phyloP scores from a whole-genome alignment of 1,140 invertebrate genomes.

The Dolichoris vasculosae region DNA sequence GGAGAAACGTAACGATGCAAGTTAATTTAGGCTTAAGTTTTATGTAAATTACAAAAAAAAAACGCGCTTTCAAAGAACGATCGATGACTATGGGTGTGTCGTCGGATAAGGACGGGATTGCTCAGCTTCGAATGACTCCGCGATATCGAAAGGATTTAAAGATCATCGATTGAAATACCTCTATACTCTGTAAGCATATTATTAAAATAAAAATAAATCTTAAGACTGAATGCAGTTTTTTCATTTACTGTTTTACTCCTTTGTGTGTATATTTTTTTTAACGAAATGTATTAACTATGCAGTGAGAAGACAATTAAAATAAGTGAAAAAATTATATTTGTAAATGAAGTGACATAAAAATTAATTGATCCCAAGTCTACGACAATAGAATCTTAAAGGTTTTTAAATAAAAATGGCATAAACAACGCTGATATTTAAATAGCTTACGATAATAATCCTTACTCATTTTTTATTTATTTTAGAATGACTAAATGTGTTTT shows the following conservation, averaged over 20 bases:
- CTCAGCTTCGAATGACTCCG: constrained; percentile 52
- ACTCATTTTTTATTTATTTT: too few relatives aligned
- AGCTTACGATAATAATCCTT: too few relatives aligned
- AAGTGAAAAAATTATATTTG: background rate
- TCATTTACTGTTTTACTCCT: constrained; percentile 44
- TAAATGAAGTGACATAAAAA: background rate
- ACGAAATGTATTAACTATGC: background rate
- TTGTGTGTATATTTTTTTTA: constrained; percentile 20
- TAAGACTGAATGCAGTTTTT: constrained; percentile 66
- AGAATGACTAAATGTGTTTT: too few relatives aligned
- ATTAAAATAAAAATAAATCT: constrained; percentile 71
- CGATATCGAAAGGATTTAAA: constrained; percentile 62
- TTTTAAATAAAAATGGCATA: too few relatives aligned
- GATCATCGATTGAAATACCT: constrained; percentile 72
- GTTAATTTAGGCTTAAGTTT: constrained; percentile 41
- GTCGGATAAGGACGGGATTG: constrained; percentile 12
- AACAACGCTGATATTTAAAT: too few relatives aligned
- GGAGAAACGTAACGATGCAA: constrained; percentile 22
- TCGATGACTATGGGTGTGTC: constrained; percentile 51
- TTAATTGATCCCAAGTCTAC: background rate
- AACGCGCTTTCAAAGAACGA: constrained; percentile 42
- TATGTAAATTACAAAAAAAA: constrained; percentile 40
- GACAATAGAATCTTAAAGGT: background rate
- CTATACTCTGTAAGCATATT: constrained; percentile 70
- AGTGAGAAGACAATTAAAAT: background rate